Conservation (phyloP, 2,113 vertebrate genomes). For the Odocoileus virginianus region DNA sequence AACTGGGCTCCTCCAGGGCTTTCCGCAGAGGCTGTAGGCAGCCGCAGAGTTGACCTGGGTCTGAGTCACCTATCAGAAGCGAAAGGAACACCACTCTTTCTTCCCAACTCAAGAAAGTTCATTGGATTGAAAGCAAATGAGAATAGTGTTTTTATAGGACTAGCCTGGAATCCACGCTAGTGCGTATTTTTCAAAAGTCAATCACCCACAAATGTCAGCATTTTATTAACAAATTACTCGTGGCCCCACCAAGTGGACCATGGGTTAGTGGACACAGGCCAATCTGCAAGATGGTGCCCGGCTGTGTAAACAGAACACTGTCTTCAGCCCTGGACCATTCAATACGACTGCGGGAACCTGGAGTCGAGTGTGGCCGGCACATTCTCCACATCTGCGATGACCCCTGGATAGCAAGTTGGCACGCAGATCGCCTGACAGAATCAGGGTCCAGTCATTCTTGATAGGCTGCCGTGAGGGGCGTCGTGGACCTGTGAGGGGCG, state of each 20-base stretch:
- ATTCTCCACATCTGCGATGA: neutral
- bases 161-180: neutral
- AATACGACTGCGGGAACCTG: neutral
- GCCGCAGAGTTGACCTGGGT: neutral
- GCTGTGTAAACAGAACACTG: accelerated
- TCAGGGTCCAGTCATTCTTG: neutral
- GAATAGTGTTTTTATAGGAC: neutral
- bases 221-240: neutral
- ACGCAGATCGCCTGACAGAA: neutral
- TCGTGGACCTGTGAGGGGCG: neutral
- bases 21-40: neutral
- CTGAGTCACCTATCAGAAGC: constrained; percentile 7
- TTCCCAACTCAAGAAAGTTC: neutral
- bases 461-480: neutral
- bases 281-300: neutral
- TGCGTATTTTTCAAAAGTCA: neutral
- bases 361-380: neutral
- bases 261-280: neutral
- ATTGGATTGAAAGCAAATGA: neutral
- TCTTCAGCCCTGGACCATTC: neutral
- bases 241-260: neutral
- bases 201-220: neutral
- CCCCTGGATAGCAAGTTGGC: neutral
- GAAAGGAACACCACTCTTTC: neutral
- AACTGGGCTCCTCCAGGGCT: neutral